phyloP scores from a whole-genome alignment of 2,113 vertebrate genomes.

The Osmerus mordax region DNA sequence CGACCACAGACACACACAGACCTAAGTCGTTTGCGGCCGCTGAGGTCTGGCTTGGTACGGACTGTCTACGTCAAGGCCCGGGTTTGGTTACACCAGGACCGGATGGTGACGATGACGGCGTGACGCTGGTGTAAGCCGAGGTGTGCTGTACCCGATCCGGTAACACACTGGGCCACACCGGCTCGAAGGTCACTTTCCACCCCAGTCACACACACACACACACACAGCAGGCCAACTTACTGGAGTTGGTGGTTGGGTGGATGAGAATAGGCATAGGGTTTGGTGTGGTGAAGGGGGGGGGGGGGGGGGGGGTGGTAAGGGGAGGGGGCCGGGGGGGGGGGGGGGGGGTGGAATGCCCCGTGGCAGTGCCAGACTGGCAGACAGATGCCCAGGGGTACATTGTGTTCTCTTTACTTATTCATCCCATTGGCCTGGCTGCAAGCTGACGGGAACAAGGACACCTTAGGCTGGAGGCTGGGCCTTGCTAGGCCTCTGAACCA shows the following conservation, averaged over 20 bases:
- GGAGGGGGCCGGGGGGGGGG: neutral
- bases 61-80: constrained; percentile 44
- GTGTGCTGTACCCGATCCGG: constrained; percentile 56
- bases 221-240: constrained; percentile 27
- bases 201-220: constrained; percentile 16
- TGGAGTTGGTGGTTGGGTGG: constrained; percentile 40
- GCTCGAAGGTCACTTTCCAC: constrained; percentile 48
- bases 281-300: constrained; percentile 42
- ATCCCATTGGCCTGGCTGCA: constrained; percentile 54
- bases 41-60: neutral
- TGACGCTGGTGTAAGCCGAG: constrained; percentile 55
- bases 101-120: constrained; percentile 26
- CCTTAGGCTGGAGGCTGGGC: constrained; percentile 18
- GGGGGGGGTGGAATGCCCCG: neutral
- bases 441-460: constrained; percentile 32
- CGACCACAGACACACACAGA: too few species aligned
- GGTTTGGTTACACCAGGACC: constrained; percentile 61
- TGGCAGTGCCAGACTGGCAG: neutral
- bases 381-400: constrained; percentile 63
- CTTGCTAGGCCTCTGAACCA: neutral
- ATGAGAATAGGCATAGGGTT: constrained; percentile 36
- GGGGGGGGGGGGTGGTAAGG: constrained; percentile 39
- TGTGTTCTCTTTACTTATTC: constrained; percentile 72
- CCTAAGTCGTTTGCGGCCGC: too few species aligned
- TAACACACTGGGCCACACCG: constrained; percentile 47